Conservation (phyloP, 1,140 invertebrate genomes). For the Brachionus rotundiformis region DNA sequence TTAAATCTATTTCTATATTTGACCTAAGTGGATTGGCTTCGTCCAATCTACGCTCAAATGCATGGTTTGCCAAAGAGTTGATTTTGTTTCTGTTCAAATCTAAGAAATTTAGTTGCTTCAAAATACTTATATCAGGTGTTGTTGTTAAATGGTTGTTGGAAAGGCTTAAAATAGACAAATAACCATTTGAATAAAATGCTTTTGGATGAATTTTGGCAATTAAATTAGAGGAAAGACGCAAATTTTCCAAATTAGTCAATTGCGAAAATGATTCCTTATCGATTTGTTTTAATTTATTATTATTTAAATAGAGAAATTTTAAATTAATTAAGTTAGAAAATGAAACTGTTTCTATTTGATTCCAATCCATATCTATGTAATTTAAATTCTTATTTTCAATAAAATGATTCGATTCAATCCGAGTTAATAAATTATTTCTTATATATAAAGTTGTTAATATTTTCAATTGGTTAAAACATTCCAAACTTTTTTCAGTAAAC, state of each 20-base stretch:
- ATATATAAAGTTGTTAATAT: not conserved
- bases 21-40: not conserved
- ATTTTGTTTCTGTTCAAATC: not conserved
- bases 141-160: not conserved
- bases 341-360: not conserved
- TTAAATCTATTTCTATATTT: not conserved
- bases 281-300: not conserved
- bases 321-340: not conserved
- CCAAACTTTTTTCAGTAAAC: not conserved
- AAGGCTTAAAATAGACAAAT: not conserved
- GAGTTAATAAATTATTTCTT: not conserved
- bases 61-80: not conserved
- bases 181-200: not conserved
- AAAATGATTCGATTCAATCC: not conserved
- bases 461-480: not conserved
- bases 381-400: not conserved
- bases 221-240: not conserved
- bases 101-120: not conserved
- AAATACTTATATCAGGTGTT: not conserved
- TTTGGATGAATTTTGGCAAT: not conserved
- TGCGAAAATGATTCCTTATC: not conserved
- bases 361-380: not conserved
- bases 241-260: not conserved
- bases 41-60: not conserved
- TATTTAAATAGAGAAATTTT: not conserved